phyloP scores from a whole-genome alignment of 1,140 invertebrate species.

The Zelostemma sp. region DNA sequence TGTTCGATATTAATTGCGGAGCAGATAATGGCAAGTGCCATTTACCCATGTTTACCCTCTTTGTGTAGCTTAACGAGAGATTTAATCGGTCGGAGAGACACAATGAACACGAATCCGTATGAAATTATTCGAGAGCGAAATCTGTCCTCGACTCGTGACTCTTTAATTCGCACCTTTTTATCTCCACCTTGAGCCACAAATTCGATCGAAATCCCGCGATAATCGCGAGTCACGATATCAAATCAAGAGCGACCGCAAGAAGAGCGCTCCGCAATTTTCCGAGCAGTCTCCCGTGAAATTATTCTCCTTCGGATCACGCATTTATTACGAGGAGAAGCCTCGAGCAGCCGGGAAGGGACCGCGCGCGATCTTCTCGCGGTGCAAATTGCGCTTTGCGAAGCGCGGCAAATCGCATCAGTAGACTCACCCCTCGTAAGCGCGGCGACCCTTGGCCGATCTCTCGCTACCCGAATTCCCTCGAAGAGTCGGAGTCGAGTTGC shows the following conservation, averaged over 20 bases:
- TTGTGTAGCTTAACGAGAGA: constrained; percentile 1
- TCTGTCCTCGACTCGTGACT: no score
- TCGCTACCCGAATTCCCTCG: background rate
- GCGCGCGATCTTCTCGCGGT: constrained; percentile 36
- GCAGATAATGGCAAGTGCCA: constrained; percentile 19
- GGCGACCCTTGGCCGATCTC: constrained; percentile 1
- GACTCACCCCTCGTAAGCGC: constrained; percentile 7
- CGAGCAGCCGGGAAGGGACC: background rate
- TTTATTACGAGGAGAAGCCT: constrained; percentile 30
- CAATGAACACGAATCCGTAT: background rate
- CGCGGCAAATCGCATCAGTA: constrained; percentile 38
- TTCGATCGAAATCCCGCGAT: constrained; percentile 1
- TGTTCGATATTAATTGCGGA: constrained; percentile 34
- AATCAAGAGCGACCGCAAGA: constrained; percentile 1
- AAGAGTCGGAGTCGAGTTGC: constrained; percentile 38
- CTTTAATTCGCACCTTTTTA: no score
- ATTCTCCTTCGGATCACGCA: constrained; percentile 37
- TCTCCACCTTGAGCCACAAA: background rate
- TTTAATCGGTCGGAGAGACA: constrained; percentile 1
- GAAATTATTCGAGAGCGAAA: no score
- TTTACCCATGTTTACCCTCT: constrained; percentile 5
- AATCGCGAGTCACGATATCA: constrained; percentile 23
- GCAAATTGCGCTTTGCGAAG: constrained; percentile 44
- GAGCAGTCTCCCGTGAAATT: constrained; percentile 44
- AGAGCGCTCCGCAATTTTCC: constrained; percentile 19